Percentiles rank a stretch among this genome's conserved stretches.
These are phyloP conservation scores for Chaetodon auriga DNA, from an alignment of 2,113 vertebrate species.

Conservation along the genomic window DNA sequence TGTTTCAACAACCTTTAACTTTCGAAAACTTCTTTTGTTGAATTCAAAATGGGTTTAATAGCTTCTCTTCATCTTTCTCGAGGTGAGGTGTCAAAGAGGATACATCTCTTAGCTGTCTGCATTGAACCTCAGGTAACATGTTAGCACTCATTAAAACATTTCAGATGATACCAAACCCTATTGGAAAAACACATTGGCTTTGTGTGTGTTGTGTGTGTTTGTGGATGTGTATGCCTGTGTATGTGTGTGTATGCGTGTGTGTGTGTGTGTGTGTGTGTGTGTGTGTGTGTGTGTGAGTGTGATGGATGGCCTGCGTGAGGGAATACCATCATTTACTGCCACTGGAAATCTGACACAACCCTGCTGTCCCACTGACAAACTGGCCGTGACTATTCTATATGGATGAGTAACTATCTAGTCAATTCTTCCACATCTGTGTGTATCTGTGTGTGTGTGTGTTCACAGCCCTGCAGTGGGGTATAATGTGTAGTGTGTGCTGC, in stretches of 20 bases:
- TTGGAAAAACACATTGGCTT: no score
- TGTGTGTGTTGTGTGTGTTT: background rate
- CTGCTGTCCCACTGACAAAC: slow-evolving; percentile 34
- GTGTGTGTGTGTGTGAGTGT: slow-evolving; percentile 16
- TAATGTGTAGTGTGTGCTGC: slow-evolving; percentile 8
- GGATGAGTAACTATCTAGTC: slow-evolving; percentile 43
- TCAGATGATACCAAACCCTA: no score
- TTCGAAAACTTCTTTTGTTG: background rate
- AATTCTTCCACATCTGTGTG: background rate
- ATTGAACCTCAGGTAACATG: no score
- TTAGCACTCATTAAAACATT: no score
- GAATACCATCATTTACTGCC: slow-evolving; percentile 38
- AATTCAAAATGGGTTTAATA: background rate
- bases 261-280: slow-evolving; percentile 5
- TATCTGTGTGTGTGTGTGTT: background rate
- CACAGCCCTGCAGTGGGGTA: no score
- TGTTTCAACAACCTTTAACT: no score
- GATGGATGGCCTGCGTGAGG: slow-evolving; percentile 49
- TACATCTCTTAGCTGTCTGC: no score
- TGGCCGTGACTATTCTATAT: slow-evolving; percentile 26
- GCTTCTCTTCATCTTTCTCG: background rate
- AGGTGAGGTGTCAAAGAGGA: background rate
- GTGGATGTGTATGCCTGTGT: no score
- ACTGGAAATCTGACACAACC: slow-evolving; percentile 36
- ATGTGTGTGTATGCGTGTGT: slow-evolving; percentile 17